Conservation (phyloP, 2,888 invertebrate species). For the Tetheella fluctuosa region DNA sequence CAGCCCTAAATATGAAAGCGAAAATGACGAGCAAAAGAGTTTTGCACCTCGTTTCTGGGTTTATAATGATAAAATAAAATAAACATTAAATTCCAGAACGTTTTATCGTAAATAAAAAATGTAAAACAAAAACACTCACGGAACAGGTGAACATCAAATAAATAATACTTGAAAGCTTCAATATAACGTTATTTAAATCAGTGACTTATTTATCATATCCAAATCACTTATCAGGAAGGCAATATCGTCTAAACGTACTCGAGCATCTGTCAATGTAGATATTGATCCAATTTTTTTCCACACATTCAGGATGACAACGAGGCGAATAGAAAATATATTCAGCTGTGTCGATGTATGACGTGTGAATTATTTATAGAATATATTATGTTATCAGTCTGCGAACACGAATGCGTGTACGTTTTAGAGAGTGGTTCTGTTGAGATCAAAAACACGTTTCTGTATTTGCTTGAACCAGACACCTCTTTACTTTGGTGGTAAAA, state of each 20-base stretch:
- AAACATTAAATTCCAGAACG: too few relatives aligned
- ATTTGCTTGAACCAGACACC: conserved; percentile 25
- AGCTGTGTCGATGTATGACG: conserved; percentile 64
- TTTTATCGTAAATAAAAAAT: too few relatives aligned
- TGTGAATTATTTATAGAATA: conserved; percentile 79
- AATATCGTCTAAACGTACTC: neutral
- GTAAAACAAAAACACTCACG: too few relatives aligned
- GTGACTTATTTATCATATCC: neutral
- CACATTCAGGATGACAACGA: conserved; percentile 39
- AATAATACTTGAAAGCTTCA: too few relatives aligned
- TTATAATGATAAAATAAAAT: too few relatives aligned
- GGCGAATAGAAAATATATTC: conserved; percentile 58
- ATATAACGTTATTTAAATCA: too few relatives aligned
- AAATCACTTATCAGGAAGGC: neutral
- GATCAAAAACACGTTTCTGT: conserved; percentile 46
- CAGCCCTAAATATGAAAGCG: too few relatives aligned
- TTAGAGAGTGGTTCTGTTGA: conserved; percentile 46
- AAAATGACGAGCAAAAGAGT: too few relatives aligned
- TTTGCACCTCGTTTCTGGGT: too few relatives aligned
- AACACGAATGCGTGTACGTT: conserved; percentile 65
- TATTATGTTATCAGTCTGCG: conserved; percentile 62
- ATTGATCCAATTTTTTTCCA: conserved; percentile 41
- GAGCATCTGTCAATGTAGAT: conserved; percentile 22
- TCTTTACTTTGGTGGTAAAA: too few relatives aligned
- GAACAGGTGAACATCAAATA: too few relatives aligned